Conservation (phyloP, 2,113 vertebrate species). For the Poeciliopsis turrubarensis region DNA sequence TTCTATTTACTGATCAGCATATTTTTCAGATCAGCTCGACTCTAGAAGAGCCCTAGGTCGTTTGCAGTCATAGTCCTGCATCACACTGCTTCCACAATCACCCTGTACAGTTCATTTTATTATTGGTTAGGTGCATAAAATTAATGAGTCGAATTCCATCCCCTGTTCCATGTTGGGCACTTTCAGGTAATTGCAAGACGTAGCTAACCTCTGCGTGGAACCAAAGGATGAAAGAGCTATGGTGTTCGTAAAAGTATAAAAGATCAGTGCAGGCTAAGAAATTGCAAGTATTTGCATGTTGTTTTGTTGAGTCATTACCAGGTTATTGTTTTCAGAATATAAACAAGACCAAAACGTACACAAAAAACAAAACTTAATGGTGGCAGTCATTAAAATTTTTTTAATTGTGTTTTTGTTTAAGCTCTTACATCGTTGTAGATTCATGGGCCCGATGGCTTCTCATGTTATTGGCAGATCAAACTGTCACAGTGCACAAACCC, state of each 20-base stretch:
- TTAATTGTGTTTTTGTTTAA: too few species aligned
- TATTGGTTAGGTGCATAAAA: not conserved
- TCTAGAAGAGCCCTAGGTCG: not conserved
- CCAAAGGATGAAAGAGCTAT: not conserved
- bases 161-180: not conserved
- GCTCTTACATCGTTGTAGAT: too few species aligned
- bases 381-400: too few species aligned
- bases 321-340: too few species aligned
- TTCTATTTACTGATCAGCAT: not conserved
- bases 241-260: not conserved
- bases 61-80: not conserved
- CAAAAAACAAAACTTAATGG: too few species aligned
- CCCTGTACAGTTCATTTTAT: not conserved
- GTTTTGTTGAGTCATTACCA: too few species aligned
- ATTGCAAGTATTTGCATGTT: too few species aligned
- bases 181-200: not conserved
- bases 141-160: not conserved
- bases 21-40: not conserved
- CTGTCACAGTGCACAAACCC: too few species aligned
- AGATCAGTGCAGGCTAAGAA: too few species aligned
- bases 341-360: too few species aligned
- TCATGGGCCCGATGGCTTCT: too few species aligned
- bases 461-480: too few species aligned
- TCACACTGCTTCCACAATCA: not conserved
- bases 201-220: not conserved